Evolutionary conservation across 2,113 vertebrate genomes (phyloP), one percentile per base, ranked within the genome.

Genomic region (Aviceda subcristata): DNA sequence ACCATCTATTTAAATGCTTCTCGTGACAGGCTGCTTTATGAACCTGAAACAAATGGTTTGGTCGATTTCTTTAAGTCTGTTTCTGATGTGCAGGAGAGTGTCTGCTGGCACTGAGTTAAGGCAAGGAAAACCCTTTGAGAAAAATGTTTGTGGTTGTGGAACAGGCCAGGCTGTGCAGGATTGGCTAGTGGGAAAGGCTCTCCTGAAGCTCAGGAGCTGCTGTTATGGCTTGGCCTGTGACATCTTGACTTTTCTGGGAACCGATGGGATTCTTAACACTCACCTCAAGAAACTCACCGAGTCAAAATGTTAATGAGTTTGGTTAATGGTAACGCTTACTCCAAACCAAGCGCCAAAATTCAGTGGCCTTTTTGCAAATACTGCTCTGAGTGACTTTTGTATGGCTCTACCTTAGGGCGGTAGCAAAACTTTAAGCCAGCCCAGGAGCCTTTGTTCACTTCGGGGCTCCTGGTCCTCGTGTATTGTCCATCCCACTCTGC

Each of bases 401-500:
- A 15, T 6, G 39, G 30, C 68, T 84, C 15, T 50, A 0, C 32
- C 26, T 66, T 12, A 29, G 67, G 41, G 16, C 55, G 7, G 51
- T 2, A 75, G 55, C 19, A 69, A 38, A 53, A 66, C 8, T 9
- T 12, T 0, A 5, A 39, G 12, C 10, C 2, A 0, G 29, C 48
- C 73, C 18, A 4, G 73, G 41, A 87, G 29, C 32, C 15, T n/a
- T 30, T 10, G 62, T 5, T 59, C 11, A 3, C 5, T 12, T 16
- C 24, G 18, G 51, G 38, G 75, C 57, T 66, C 43, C 45, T 62
- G 76, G 30, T n/a, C n/a, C 43, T 29, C 5, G 1, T 1, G 34
- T 34, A 2, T 8, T 1, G 0, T 8, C 77, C 24, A 0, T 2
- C 2, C 10, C 17, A 1, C 11, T 32, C 55, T 5, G 3, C 20